phyloP scores from a whole-genome alignment of 2,797 vertebrate genomes.

The Sebastes goodei region DNA sequence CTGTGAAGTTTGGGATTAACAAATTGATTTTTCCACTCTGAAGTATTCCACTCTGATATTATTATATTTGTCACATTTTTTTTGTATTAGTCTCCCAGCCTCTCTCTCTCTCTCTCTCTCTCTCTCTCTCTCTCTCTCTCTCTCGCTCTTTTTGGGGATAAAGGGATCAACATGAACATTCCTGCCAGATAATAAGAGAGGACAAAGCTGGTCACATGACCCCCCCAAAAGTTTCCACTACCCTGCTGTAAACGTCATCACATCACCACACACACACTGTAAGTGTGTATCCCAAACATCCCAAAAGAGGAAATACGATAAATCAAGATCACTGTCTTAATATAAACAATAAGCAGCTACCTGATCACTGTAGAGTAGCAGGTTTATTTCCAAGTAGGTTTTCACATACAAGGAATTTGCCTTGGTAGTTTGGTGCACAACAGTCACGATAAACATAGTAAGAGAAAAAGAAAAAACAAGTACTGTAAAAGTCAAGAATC shows the following conservation, averaged over 20 bases:
- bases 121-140: too few species aligned
- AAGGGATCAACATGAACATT: conserved; percentile 81
- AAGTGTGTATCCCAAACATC: background rate
- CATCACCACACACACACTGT: background rate
- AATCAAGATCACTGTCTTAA: background rate
- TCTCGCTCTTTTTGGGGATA: conserved; percentile 64
- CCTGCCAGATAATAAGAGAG: conserved; percentile 78
- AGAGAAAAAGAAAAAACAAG: background rate
- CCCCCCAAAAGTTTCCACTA: conserved; percentile 77
- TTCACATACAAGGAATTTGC: background rate
- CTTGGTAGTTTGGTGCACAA: background rate
- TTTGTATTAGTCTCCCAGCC: background rate
- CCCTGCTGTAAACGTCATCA: conserved; percentile 70
- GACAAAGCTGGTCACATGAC: conserved; percentile 79
- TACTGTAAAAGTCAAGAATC: background rate
- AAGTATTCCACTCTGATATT: background rate
- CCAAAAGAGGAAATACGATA: background rate
- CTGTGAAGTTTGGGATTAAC: background rate
- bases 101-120: background rate
- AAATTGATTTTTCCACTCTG: background rate
- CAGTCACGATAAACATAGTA: background rate
- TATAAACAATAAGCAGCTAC: background rate
- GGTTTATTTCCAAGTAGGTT: background rate
- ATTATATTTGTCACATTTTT: background rate
- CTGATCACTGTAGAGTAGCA: background rate